Evolutionary conservation across 2,888 invertebrate species (phyloP).

Genomic region (Noctua pronuba): DNA sequence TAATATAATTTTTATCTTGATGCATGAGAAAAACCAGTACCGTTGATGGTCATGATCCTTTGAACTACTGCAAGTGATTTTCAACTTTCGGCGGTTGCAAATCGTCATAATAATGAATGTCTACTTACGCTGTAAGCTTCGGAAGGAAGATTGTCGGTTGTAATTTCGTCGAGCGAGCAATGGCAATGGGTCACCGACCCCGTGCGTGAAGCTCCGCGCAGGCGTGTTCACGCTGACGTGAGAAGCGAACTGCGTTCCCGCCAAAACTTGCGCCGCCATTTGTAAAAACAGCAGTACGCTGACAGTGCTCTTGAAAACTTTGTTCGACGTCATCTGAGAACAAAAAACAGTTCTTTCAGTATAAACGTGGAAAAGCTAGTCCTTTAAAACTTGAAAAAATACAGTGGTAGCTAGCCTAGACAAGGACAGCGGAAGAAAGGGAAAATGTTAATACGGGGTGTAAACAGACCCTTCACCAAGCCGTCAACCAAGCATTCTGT

Average conservation of each 20-base stretch:
- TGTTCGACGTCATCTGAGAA: slow-evolving; percentile 70
- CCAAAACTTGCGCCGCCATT: slow-evolving; percentile 66
- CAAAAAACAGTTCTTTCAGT: not conserved
- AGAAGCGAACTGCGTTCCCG: slow-evolving; percentile 83
- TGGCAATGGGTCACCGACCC: slow-evolving; percentile 85
- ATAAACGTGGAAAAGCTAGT: not conserved
- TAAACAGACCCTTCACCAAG: too few relatives aligned
- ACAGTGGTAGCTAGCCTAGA: not conserved
- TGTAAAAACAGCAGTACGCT: slow-evolving; percentile 71
- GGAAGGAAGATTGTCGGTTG: slow-evolving; percentile 66
- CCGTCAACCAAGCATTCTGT: too few relatives aligned
- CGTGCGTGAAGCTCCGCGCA: slow-evolving; percentile 84
- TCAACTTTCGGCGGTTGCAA: not conserved
- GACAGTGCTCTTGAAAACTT: slow-evolving; percentile 53
- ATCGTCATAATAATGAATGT: not conserved
- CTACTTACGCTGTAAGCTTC: slow-evolving; percentile 75
- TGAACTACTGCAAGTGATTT: not conserved
- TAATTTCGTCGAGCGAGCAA: slow-evolving; percentile 66
- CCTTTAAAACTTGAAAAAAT: not conserved
- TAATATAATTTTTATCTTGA: too few relatives aligned
- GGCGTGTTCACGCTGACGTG: slow-evolving; percentile 87
- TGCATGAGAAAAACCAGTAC: too few relatives aligned
- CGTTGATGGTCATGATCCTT: too few relatives aligned
- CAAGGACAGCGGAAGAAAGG: not conserved
- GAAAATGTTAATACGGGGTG: not conserved